These are phyloP conservation scores for Gasterosteus nipponicus DNA, from an alignment of 2,113 vertebrate genomes.

Conservation along the genomic window DNA sequence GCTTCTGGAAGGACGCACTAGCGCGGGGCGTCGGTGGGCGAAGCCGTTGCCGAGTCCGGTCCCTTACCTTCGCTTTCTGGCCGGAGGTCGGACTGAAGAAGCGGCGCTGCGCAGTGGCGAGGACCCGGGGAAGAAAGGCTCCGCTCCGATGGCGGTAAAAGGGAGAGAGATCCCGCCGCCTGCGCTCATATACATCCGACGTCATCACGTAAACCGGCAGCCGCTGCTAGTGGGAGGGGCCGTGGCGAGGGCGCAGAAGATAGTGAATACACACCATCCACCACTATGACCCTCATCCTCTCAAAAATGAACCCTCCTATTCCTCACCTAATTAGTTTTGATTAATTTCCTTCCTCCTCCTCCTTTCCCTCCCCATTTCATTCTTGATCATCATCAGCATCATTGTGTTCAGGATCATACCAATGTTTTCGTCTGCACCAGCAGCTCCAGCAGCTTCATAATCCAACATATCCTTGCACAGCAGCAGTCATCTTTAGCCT, in stretches of 20 bases:
- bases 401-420: too few relatives aligned
- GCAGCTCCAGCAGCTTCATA: background rate
- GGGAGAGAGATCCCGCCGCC: slow-evolving; percentile 90
- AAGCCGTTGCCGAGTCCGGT: background rate
- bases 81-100: slow-evolving; percentile 52
- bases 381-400: background rate
- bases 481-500: background rate
- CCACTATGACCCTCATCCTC: background rate
- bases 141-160: slow-evolving; percentile 92
- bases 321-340: background rate
- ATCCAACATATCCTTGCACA: background rate
- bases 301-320: background rate
- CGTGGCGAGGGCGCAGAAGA: slow-evolving; percentile 16
- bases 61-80: slow-evolving; percentile 73
- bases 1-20: background rate
- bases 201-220: slow-evolving; percentile 89
- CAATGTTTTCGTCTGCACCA: background rate
- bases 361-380: background rate
- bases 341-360: background rate
- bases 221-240: slow-evolving; percentile 77
- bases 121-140: slow-evolving; percentile 76
- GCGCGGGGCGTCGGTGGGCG: background rate
- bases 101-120: slow-evolving; percentile 79
- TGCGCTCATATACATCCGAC: slow-evolving; percentile 94
- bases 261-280: background rate